Evolutionary conservation across 2,888 invertebrate species (phyloP).

Genomic region (Thecocarcelia acutangulata): DNA sequence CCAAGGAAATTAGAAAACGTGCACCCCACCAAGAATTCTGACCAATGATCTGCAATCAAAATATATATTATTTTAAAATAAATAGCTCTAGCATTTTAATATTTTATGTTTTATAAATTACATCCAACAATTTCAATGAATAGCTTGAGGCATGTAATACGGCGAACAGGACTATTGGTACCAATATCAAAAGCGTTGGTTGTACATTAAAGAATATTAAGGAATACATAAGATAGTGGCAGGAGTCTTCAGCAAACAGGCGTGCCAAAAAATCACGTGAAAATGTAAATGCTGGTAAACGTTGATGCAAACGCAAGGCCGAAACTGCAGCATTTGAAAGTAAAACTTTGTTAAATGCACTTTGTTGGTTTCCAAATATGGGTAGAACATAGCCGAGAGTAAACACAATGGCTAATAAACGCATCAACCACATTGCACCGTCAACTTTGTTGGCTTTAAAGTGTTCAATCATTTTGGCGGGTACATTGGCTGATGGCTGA

Average conservation of each 20-base stretch:
- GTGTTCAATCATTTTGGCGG: slow-evolving; percentile 85
- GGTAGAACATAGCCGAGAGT: slow-evolving; percentile 93
- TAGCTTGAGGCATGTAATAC: slow-evolving; percentile 96
- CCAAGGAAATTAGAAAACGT: slow-evolving; percentile 91
- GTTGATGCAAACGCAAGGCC: slow-evolving; percentile 96
- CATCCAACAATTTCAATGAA: slow-evolving; percentile 93
- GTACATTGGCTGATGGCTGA: slow-evolving; percentile 72
- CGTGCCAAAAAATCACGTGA: slow-evolving; percentile 91
- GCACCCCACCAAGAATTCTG: slow-evolving; percentile 95
- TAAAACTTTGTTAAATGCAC: slow-evolving; percentile 94
- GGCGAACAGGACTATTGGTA: slow-evolving; percentile 95
- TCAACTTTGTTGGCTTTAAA: slow-evolving; percentile 92
- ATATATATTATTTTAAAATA: background rate
- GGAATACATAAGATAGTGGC: slow-evolving; percentile 97
- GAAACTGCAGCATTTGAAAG: slow-evolving; percentile 97
- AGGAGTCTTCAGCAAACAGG: slow-evolving; percentile 94
- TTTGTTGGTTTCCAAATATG: slow-evolving; percentile 89
- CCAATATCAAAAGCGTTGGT: slow-evolving; percentile 93
- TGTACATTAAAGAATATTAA: slow-evolving; percentile 95
- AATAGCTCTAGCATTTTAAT: background rate
- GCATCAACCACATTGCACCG: slow-evolving; percentile 92
- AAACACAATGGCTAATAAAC: slow-evolving; percentile 91
- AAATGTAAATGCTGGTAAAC: slow-evolving; percentile 91
- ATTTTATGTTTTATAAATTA: slow-evolving; percentile 84
- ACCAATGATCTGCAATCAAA: slow-evolving; percentile 88